phyloP scores from a whole-genome alignment of 2,888 invertebrate species.

The Epinotia brunnichana region DNA sequence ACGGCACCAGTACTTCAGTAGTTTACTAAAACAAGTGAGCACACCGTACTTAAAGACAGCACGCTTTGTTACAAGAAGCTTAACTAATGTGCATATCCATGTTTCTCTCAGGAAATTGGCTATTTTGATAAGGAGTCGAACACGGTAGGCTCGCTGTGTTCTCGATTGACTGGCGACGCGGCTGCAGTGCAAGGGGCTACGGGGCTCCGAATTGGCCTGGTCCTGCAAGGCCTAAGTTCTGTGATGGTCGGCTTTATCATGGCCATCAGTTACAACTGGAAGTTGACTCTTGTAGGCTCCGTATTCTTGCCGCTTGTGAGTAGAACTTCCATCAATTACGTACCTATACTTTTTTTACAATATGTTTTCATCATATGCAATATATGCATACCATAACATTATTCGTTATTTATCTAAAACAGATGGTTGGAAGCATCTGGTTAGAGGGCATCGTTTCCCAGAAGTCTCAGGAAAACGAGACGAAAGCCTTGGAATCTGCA shows the following conservation, averaged over 20 bases:
- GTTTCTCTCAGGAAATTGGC: slow-evolving; percentile 80
- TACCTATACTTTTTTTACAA: background rate
- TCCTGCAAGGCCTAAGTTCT: slow-evolving; percentile 85
- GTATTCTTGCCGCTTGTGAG: slow-evolving; percentile 84
- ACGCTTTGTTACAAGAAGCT: background rate
- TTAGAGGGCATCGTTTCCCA: slow-evolving; percentile 85
- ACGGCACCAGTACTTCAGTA: slow-evolving; percentile 76
- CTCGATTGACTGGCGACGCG: slow-evolving; percentile 85
- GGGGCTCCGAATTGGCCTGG: slow-evolving; percentile 84
- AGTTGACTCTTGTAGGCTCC: slow-evolving; percentile 84
- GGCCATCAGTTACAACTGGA: slow-evolving; percentile 84
- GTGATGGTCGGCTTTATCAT: slow-evolving; percentile 83
- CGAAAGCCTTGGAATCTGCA: slow-evolving; percentile 85
- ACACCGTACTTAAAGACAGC: background rate
- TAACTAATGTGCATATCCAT: background rate
- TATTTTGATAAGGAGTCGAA: slow-evolving; percentile 85
- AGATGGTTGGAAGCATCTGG: slow-evolving; percentile 85
- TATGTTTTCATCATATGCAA: no score
- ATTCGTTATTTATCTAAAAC: slow-evolving; percentile 11
- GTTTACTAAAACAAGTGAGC: slow-evolving; percentile 82
- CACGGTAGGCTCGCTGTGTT: slow-evolving; percentile 85
- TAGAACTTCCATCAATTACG: slow-evolving; percentile 38
- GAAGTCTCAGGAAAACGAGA: slow-evolving; percentile 84
- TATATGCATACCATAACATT: background rate
- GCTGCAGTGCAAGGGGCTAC: slow-evolving; percentile 86